phyloP scores from a whole-genome alignment of 1,140 invertebrate species.

The Gerris buenoi region DNA sequence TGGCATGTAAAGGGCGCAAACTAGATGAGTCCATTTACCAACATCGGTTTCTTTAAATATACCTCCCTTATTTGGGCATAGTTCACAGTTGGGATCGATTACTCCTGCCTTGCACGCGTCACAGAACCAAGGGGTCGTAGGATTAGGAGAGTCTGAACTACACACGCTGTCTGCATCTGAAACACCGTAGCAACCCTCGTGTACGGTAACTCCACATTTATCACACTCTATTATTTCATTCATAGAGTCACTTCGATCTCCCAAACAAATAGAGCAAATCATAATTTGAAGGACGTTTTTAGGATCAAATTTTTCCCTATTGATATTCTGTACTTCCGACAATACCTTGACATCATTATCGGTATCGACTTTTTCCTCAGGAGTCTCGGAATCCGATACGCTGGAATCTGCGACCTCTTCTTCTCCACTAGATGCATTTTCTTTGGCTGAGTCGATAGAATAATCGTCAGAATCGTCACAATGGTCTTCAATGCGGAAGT shows the following conservation, averaged over 20 bases:
- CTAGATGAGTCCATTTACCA: slow-evolving; percentile 92
- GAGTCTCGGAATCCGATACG: slow-evolving; percentile 22
- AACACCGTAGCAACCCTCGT: slow-evolving; percentile 95
- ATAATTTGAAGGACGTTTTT: slow-evolving; percentile 35
- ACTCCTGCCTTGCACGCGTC: slow-evolving; percentile 90
- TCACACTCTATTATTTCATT: slow-evolving; percentile 97
- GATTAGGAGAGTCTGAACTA: slow-evolving; percentile 76
- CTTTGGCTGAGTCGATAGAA: slow-evolving; percentile 35
- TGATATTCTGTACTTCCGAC: slow-evolving; percentile 4
- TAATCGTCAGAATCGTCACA: slow-evolving; percentile 57
- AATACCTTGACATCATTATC: slow-evolving; percentile 7
- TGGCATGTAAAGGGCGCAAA: slow-evolving; percentile 90
- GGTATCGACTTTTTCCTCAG: slow-evolving; percentile 29
- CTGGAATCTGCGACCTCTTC: slow-evolving; percentile 33
- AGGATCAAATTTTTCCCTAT: slow-evolving; percentile 25
- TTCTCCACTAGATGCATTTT: neutral
- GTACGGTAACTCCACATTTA: slow-evolving; percentile 85
- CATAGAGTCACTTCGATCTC: slow-evolving; percentile 76
- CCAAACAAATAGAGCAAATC: slow-evolving; percentile 85
- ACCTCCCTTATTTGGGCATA: slow-evolving; percentile 76
- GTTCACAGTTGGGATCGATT: slow-evolving; percentile 67
- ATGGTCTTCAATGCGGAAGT: slow-evolving; percentile 83
- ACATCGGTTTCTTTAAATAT: slow-evolving; percentile 94
- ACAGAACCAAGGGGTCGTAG: slow-evolving; percentile 96
- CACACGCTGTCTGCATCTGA: slow-evolving; percentile 80